Conservation (phyloP, 2,888 invertebrate species). For the Periphyllus acericola region DNA sequence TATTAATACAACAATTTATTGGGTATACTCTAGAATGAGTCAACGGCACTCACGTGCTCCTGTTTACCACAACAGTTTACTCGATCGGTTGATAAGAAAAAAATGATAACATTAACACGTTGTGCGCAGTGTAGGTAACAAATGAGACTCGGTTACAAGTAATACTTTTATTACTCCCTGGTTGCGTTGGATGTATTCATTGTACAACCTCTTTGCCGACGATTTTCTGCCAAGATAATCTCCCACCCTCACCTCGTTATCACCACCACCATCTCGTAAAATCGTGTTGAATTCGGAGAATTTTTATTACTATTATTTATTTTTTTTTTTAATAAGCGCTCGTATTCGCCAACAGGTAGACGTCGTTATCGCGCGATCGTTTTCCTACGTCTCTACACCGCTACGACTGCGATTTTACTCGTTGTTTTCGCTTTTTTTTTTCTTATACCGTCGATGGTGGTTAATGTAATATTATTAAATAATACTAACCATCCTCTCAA, state of each 20-base stretch:
- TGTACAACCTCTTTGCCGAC: slow-evolving; percentile 46
- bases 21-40: too few relatives aligned
- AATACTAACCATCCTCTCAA: not conserved
- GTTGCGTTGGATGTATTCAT: too few relatives aligned
- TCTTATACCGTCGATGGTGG: not conserved
- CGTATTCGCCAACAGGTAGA: slow-evolving; percentile 61
- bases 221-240: slow-evolving; percentile 43
- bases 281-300: slow-evolving; percentile 34
- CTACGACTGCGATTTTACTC: not conserved
- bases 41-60: slow-evolving; percentile 13
- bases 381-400: slow-evolving; percentile 42
- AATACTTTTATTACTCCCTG: too few relatives aligned
- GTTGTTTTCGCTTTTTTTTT: slow-evolving; percentile 32
- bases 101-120: not conserved
- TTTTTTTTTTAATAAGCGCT: slow-evolving; percentile 51
- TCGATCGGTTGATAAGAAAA: not conserved
- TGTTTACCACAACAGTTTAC: not conserved
- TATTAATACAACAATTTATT: too few relatives aligned
- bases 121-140: not conserved
- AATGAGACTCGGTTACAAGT: too few relatives aligned
- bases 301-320: slow-evolving; percentile 28
- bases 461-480: slow-evolving; percentile 19
- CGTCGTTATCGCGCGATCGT: slow-evolving; percentile 57
- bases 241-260: slow-evolving; percentile 36
- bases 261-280: slow-evolving; percentile 40